These are phyloP conservation scores for Halcyon leucocephala DNA, from an alignment of 2,797 vertebrate genomes.

Conservation along the genomic window DNA sequence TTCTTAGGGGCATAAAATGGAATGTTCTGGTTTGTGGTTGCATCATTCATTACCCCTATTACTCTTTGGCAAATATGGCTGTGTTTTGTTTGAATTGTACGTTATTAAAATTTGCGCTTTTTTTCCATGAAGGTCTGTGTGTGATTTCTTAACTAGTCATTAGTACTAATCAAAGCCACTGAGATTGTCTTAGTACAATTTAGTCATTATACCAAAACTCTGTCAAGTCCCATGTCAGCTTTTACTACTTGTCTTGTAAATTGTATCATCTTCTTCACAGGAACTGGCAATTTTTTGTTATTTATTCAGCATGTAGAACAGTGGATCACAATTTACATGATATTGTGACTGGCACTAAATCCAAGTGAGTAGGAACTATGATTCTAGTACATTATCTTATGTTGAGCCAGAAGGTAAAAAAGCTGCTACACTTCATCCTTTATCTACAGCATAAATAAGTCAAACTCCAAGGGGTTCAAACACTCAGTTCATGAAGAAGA, in stretches of 20 bases:
- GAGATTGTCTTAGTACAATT: not conserved
- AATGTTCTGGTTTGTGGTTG: not conserved
- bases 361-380: not conserved
- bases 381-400: not conserved
- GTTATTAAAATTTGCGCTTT: not conserved
- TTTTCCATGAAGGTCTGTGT: not conserved
- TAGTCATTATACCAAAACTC: not conserved
- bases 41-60: not conserved
- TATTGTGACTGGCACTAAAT: not conserved
- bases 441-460: not conserved
- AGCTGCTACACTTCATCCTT: not conserved
- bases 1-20: not conserved
- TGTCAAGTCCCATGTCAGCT: not conserved
- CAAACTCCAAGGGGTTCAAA: not conserved
- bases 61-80: not conserved
- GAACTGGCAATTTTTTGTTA: not conserved
- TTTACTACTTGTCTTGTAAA: not conserved
- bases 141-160: not conserved
- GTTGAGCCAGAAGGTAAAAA: not conserved
- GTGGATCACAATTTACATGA: not conserved
- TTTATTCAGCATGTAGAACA: not conserved
- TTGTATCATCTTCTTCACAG: not conserved
- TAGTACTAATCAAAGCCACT: not conserved
- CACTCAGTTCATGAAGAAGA: not conserved
- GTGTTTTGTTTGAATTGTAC: not conserved